A percentile compares a stretch with the other conserved stretches of the same genome.
phyloP scores from a whole-genome alignment of 2,113 vertebrate species.

The Bujurquina vittata region DNA sequence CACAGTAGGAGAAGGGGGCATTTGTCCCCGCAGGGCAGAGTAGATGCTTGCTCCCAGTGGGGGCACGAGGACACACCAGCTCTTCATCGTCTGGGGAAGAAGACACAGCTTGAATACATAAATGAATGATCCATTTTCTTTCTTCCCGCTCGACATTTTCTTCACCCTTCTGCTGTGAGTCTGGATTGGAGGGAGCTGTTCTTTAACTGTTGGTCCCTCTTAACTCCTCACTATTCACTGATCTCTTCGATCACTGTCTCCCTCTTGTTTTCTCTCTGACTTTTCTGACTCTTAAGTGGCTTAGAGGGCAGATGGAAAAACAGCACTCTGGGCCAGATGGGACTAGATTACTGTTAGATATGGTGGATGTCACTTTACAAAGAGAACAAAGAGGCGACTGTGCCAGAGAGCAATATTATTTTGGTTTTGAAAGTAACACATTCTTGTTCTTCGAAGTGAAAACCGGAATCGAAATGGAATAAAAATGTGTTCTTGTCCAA shows the following conservation, averaged over 20 bases:
- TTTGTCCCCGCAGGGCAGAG: conserved; percentile 65
- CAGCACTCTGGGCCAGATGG: conserved; percentile 24
- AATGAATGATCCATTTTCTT: conserved; percentile 62
- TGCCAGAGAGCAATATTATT: background rate
- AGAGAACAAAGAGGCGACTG: background rate
- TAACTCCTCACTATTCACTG: conserved; percentile 18
- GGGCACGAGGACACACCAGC: conserved; percentile 56
- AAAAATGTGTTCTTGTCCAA: background rate
- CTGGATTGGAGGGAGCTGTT: conserved; percentile 25
- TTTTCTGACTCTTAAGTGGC: conserved; percentile 38
- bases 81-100: conserved; percentile 37
- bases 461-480: background rate
- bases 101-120: conserved; percentile 67
- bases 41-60: conserved; percentile 53
- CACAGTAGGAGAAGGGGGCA: conserved; percentile 54
- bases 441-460: background rate
- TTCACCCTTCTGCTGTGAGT: conserved; percentile 29
- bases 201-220: conserved; percentile 32
- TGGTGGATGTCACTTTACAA: background rate
- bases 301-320: conserved; percentile 51
- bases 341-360: conserved; percentile 21
- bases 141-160: conserved; percentile 20
- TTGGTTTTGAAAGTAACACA: background rate
- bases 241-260: conserved; percentile 52
- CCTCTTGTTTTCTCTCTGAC: conserved; percentile 31